Percentiles rank a stretch among this genome's conserved stretches.
Conservation (phyloP, 2,113 vertebrate species). For the Platichthys stellatus region DNA sequence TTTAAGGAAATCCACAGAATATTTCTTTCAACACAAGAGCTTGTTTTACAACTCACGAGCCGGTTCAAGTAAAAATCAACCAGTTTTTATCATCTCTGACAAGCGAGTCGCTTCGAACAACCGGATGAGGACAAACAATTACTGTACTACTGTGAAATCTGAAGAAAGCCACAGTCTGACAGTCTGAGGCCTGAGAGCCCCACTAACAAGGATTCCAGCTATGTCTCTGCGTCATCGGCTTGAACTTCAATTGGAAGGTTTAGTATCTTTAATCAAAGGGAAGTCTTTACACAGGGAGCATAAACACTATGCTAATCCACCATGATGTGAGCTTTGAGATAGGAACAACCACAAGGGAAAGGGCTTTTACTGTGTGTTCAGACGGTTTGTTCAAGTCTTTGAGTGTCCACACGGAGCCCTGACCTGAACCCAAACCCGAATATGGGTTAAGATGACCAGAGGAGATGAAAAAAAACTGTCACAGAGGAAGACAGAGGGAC, state of each 20-base stretch:
- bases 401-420: too few relatives aligned
- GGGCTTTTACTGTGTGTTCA: neutral
- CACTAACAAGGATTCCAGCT: neutral
- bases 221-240: neutral
- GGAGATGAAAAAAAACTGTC: constrained; percentile 11
- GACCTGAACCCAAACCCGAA: too few relatives aligned
- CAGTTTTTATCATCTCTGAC: neutral
- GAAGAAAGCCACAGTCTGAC: neutral
- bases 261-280: neutral
- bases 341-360: constrained; percentile 53
- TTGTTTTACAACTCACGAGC: neutral
- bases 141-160: neutral
- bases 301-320: neutral
- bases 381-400: neutral
- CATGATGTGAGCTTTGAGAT: constrained; percentile 65
- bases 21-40: neutral
- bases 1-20: neutral
- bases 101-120: too few relatives aligned
- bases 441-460: neutral
- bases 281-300: neutral
- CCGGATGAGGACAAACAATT: too few relatives aligned
- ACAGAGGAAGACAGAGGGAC: constrained; percentile 4
- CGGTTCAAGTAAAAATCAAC: neutral
- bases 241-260: neutral
- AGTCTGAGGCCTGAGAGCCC: too few relatives aligned